A percentile compares a stretch with the other conserved stretches of the same genome.
Evolutionary conservation across 2,888 invertebrate species (phyloP).

Genomic region (Cactoblastis cactorum): DNA sequence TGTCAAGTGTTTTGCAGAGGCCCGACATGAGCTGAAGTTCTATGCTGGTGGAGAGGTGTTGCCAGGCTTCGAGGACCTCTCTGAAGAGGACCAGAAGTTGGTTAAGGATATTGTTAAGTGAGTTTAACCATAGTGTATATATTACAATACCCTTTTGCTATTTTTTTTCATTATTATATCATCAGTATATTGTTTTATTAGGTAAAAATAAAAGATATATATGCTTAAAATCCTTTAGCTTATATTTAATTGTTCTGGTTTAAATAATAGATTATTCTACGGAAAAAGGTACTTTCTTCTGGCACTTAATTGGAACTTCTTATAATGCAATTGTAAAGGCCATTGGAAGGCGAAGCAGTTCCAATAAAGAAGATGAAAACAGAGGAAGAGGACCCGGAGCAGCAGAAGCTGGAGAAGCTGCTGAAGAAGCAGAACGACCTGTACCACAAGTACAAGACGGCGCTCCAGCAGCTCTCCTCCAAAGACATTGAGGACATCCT

Average conservation of each 20-base stretch:
- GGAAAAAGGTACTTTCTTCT: too few species aligned
- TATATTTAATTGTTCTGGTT: too few species aligned
- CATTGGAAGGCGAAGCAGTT: conserved; percentile 67
- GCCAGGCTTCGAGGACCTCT: conserved; percentile 86
- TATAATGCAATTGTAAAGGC: conserved; percentile 36
- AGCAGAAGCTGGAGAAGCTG: conserved; percentile 73
- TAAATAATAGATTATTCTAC: too few species aligned
- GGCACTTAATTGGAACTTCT: too few species aligned
- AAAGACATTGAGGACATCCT: conserved; percentile 82
- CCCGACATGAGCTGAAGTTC: conserved; percentile 85
- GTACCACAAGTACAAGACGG: conserved; percentile 54
- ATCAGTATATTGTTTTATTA: too few species aligned
- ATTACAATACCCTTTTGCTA: too few species aligned
- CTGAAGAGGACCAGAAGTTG: conserved; percentile 83
- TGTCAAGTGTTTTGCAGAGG: conserved; percentile 91
- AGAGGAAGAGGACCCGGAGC: conserved; percentile 68
- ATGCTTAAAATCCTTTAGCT: too few species aligned
- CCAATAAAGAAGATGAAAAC: conserved; percentile 85
- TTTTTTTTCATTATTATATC: too few species aligned
- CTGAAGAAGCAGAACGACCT: conserved; percentile 86
- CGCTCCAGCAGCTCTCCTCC: conserved; percentile 76
- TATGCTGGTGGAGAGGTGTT: conserved; percentile 84
- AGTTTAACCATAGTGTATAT: conserved; percentile 32
- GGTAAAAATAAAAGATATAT: too few species aligned
- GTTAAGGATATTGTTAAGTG: conserved; percentile 83